Base-by-base conservation (phyloP, 2,888 invertebrate species). In the Limenitis camilla region DNA sequence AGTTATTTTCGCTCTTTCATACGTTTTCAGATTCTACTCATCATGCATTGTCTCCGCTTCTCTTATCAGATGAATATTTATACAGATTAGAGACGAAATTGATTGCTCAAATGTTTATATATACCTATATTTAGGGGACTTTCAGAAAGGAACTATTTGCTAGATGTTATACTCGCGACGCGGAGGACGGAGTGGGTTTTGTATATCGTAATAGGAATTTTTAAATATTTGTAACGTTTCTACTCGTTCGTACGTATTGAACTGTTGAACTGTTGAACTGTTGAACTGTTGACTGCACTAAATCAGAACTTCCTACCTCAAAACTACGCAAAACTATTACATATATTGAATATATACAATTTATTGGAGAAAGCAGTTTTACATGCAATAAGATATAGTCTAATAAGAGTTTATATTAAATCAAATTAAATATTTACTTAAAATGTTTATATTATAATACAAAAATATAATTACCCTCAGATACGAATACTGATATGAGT, bases 81-180 rank as follows among this genome's bases (percentile, higher is more conserved):
- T 82, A 84, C 80, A 82, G 76, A 81, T 79, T 82, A 76, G 82
- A 81, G 81, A 81, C 78, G 85, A 80, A 85, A 85, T 82, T 74
- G 82, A 84, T 87, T 87, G 86, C 86, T 87, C 86, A 87, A 87
- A 87, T 81, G 83, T 86, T 85, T 85, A 84, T 84, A 86, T 84
- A 78, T 77, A 80, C 78, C 78, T 82, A 85, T 86, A 76, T 85
- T 83, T 86, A 85, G 79, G 79, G 78, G 76, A 79, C 81, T 77
- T 81, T 77, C 81, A 79, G 77, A 82, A 76, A 78, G 79, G 74
- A 78, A 83, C 78, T 77, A 81, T 84, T 84, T 82, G 84, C 81
- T 82, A 85, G 78, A 79, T 79, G 82, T 78, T 79, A 78, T 81
- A 74, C 68, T n/a, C n/a, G n/a, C n/a, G n/a, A n/a, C n/a, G n/a